Base-by-base conservation (phyloP, 2,113 vertebrate species). In the Corythaeola cristata region DNA sequence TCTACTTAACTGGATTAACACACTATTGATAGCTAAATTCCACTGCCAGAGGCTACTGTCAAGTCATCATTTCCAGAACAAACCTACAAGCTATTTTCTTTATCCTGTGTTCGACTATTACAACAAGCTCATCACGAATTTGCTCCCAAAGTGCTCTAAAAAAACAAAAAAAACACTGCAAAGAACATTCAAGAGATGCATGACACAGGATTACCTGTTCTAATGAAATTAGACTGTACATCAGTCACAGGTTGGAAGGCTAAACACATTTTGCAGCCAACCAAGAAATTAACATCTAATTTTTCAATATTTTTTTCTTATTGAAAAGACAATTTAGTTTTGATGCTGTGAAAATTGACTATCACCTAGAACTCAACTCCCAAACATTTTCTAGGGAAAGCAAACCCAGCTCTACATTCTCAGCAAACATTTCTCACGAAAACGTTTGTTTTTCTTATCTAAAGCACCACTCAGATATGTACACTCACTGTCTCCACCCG, bases 1-100 rank as follows among this genome's bases (percentile, higher is more conserved):
- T 88, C 88, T 91, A 89, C 89, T 97, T 97, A 95, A 95, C 88
- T 77, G 90, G 91, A 97, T 96, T 97, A 96, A 93, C 97, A 92
- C 95, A 74, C 96, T 96, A 97, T 97, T 97, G 96, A 96, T 90
- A 87, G 94, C 97, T 96, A 66, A 93, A 97, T 95, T 95, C 95
- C 87, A 92, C 96, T 92, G 88, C 87, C 53, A 0, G 73, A 79
- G 95, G 94, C 95, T 90, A 96, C 91, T 97, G 96, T 95, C 95
- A 97, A 91, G 96, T 97, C 92, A 96, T 96, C 96, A 91, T 96
- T 98, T 98, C 97, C 95, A 98, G 97, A 98, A 98, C 91, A 97
- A 97, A 96, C 96, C 96, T 95, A 93, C 95, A 97, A 98, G 96
- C 95, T 92, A 95, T 96, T 96, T 97, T 82, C 95, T 97, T 95